Base-by-base conservation (phyloP, 2,797 vertebrate species). In the Dallia pectoralis region DNA sequence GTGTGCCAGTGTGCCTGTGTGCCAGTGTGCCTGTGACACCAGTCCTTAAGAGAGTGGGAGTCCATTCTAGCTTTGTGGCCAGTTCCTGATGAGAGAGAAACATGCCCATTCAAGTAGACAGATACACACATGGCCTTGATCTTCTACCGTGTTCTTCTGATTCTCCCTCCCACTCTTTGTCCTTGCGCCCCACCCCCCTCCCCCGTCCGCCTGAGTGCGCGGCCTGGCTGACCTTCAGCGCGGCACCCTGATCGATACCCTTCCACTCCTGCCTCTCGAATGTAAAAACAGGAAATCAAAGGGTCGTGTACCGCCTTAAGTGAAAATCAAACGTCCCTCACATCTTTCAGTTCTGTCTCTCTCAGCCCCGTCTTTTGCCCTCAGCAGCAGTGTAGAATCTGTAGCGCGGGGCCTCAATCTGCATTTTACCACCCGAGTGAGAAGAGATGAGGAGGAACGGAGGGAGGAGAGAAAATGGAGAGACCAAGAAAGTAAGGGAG, bases 261-360 rank as follows among this genome's bases (percentile, higher is more conserved):
- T 88, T 93, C 89, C 93, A 93, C 94, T 92, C 92, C 92, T 84
- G 87, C 89, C 92, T 92, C 92, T 93, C 92, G 90, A 93, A 93
- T 93, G 89, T 92, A 92, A 90, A 93, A 92, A 90, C 92, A 92
- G 95, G 90, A 96, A 98, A 97, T 98, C 95, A 97, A 97, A 98
- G 95, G 88, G 92, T 94, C 94, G 93, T 91, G 94, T 93, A 96
- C 93, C 68, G 96, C 96, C 93, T 96, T 95, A 93, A 97, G 95
- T 96, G 93, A 91, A 96, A 98, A 98, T 98, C 95, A 98, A 96
- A 93, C 94, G 93, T 93, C 95, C 95, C 95, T 92, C 93, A 94
- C 87, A 91, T 90, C 88, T 89, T 87, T 90, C 83, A 90, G 86
- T 79, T 90, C 70, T 68, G 86, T 72, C 88, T 16, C 59, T 62